These are phyloP conservation scores for Cantharis lateralis DNA, from an alignment of 2,888 invertebrate species.

Conservation along the genomic window DNA sequence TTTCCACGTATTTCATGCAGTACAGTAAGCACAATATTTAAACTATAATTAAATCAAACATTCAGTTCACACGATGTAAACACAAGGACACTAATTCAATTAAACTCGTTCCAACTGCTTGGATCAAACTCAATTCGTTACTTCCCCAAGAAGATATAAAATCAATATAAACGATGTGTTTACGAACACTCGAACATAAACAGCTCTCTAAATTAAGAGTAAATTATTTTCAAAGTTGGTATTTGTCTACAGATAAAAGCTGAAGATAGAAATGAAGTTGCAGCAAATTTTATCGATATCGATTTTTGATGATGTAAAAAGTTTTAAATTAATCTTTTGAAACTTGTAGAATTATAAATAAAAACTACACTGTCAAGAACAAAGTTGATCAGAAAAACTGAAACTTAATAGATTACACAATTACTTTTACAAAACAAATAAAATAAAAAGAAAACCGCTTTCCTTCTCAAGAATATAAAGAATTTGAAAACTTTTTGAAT, in stretches of 20 bases:
- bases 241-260: neutral
- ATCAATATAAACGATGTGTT: neutral
- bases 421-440: conserved; percentile 2
- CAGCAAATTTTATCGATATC: neutral
- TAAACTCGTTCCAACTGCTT: conserved; percentile 24
- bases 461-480: neutral
- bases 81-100: conserved; percentile 21
- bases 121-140: conserved; percentile 16
- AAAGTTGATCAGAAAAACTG: conserved; percentile 6
- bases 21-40: conserved; percentile 22
- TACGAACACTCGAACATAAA: neutral
- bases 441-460: neutral
- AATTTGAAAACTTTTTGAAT: neutral
- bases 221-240: neutral
- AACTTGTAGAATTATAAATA: neutral
- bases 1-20: neutral
- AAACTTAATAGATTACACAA: conserved; percentile 11
- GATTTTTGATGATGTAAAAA: neutral
- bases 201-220: conserved; percentile 3
- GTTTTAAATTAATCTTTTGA: neutral
- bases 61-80: conserved; percentile 26
- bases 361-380: conserved; percentile 5
- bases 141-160: conserved; percentile 2
- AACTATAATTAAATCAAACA: conserved; percentile 28
- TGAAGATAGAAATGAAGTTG: neutral